phyloP scores from a whole-genome alignment of 2,888 invertebrate genomes.

The Drosophila birchii region DNA sequence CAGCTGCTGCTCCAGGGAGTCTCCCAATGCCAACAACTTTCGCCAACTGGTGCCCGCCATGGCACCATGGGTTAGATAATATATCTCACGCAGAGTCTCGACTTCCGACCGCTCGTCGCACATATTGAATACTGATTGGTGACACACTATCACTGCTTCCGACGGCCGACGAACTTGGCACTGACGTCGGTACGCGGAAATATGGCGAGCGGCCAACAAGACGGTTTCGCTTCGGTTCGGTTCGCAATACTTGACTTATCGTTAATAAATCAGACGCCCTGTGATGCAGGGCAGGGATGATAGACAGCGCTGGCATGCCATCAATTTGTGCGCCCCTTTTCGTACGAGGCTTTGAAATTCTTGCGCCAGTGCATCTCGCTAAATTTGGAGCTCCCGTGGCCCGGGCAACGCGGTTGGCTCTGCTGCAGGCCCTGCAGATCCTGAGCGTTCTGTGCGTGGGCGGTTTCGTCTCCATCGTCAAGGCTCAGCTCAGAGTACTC shows the following conservation, averaged over 20 bases:
- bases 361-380: conserved; percentile 86
- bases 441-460: conserved; percentile 9
- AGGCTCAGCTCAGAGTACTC: conserved; percentile 69
- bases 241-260: conserved; percentile 39
- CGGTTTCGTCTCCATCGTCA: conserved; percentile 26
- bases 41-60: conserved; percentile 83
- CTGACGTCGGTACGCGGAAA: conserved; percentile 60
- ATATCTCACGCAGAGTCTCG: conserved; percentile 52
- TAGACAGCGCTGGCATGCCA: conserved; percentile 2
- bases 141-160: conserved; percentile 19
- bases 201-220: conserved; percentile 67
- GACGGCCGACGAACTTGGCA: conserved; percentile 45
- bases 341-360: conserved; percentile 79
- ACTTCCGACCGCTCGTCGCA: conserved; percentile 57
- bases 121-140: conserved; percentile 62
- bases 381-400: conserved; percentile 70
- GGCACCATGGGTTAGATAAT: conserved; percentile 60
- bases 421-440: conserved; percentile 23
- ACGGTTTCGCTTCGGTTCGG: conserved; percentile 24
- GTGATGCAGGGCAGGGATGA: conserved; percentile 20
- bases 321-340: conserved; percentile 62
- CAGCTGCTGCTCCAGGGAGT: conserved; percentile 71
- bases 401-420: conserved; percentile 35
- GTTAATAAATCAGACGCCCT: conserved; percentile 40
- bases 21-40: conserved; percentile 82